Conservation (phyloP, 2,113 vertebrate genomes). For the Rhombomys opimus region DNA sequence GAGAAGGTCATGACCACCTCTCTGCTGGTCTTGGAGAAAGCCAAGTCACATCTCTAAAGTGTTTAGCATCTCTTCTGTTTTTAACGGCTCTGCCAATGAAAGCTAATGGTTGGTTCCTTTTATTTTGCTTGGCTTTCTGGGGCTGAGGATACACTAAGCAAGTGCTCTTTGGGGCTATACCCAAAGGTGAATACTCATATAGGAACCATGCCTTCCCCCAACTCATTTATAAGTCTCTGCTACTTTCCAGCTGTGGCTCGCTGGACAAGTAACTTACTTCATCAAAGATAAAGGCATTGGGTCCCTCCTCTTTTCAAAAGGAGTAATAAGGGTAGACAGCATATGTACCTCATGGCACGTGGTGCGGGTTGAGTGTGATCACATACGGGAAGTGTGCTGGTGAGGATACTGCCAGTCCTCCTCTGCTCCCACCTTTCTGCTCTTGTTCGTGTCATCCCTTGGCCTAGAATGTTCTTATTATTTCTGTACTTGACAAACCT, state of each 20-base stretch:
- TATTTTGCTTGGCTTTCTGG: not conserved
- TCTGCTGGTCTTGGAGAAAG: not conserved
- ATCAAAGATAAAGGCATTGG: not conserved
- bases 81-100: not conserved
- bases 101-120: not conserved
- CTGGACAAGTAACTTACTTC: not conserved
- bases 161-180: not conserved
- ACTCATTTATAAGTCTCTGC: not conserved
- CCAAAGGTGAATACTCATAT: not conserved
- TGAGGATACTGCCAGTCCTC: not conserved
- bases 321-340: not conserved
- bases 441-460: not conserved
- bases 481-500: conserved; percentile 6
- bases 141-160: not conserved
- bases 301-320: not conserved
- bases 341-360: not conserved
- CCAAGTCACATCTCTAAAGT: not conserved
- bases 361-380: not conserved
- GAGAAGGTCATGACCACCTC: not conserved
- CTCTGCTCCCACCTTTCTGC: not conserved
- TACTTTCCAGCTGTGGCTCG: not conserved
- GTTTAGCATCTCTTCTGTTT: not conserved
- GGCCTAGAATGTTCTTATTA: not conserved
- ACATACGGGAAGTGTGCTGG: not conserved
- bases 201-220: not conserved